These are phyloP conservation scores for Drepana arcuata DNA, from an alignment of 1,140 invertebrate genomes.

Conservation along the genomic window DNA sequence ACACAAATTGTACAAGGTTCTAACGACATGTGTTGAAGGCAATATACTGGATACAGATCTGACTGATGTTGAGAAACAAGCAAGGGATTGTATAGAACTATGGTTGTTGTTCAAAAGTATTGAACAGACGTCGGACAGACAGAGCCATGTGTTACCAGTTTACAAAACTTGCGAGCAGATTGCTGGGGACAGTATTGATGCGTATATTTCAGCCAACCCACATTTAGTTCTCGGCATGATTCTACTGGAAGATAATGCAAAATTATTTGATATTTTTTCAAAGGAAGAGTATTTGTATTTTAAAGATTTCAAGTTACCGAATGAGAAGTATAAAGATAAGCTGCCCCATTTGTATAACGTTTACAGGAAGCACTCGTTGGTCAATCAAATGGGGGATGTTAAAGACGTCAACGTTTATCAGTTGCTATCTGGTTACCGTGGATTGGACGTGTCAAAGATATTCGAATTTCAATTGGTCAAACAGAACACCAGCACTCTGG, in stretches of 20 bases:
- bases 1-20: conserved; percentile 66
- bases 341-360: conserved; percentile 65
- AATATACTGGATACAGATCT: conserved; percentile 51
- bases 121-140: conserved; percentile 56
- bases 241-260: conserved; percentile 52
- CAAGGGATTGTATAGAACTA: conserved; percentile 60
- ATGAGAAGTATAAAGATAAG: conserved; percentile 53
- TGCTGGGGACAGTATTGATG: conserved; percentile 50
- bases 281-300: conserved; percentile 52
- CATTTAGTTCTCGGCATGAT: conserved; percentile 62
- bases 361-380: conserved; percentile 50
- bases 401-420: conserved; percentile 74
- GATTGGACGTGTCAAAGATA: conserved; percentile 71
- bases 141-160: conserved; percentile 59
- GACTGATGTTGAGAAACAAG: conserved; percentile 45
- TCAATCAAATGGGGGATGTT: conserved; percentile 36
- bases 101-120: conserved; percentile 68
- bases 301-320: conserved; percentile 57
- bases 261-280: conserved; percentile 65
- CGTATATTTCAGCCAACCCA: conserved; percentile 61
- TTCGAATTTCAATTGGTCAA: conserved; percentile 72
- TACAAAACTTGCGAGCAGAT: conserved; percentile 68
- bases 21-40: conserved; percentile 65
- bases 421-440: conserved; percentile 71
- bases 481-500: conserved; percentile 35